Conservation (phyloP, 2,888 invertebrate genomes). For the Agrochola lota region DNA sequence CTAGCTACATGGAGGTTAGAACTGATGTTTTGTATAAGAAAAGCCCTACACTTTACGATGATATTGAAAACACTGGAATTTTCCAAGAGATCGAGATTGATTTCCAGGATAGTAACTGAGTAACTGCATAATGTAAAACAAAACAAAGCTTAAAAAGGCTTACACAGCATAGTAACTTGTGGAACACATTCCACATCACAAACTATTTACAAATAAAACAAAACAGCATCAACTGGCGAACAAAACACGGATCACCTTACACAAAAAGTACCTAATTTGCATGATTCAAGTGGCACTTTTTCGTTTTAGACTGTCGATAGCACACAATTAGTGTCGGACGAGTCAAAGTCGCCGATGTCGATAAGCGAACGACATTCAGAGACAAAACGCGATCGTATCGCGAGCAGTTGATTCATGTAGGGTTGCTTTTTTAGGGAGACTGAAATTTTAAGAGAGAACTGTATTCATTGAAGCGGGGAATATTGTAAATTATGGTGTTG, state of each 20-base stretch:
- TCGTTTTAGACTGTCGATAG: constrained; percentile 77
- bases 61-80: no score
- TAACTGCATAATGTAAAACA: not conserved
- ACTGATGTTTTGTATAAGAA: no score
- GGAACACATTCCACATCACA: constrained; percentile 33
- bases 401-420: constrained; percentile 64
- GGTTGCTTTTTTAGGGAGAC: constrained; percentile 61
- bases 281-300: constrained; percentile 77
- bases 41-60: no score
- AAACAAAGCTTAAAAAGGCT: constrained; percentile 10
- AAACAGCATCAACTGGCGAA: constrained; percentile 32
- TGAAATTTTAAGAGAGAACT: constrained; percentile 23
- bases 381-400: constrained; percentile 88
- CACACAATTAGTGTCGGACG: constrained; percentile 87
- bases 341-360: constrained; percentile 83
- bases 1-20: no score
- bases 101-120: no score
- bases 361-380: constrained; percentile 84
- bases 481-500: not conserved
- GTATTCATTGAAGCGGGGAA: constrained; percentile 32
- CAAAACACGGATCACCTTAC: constrained; percentile 46
- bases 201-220: constrained; percentile 52
- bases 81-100: no score
- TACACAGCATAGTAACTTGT: not conserved
- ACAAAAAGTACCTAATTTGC: constrained; percentile 75